Conservation (phyloP, 2,797 vertebrate species). For the Sebastolobus altivelis region DNA sequence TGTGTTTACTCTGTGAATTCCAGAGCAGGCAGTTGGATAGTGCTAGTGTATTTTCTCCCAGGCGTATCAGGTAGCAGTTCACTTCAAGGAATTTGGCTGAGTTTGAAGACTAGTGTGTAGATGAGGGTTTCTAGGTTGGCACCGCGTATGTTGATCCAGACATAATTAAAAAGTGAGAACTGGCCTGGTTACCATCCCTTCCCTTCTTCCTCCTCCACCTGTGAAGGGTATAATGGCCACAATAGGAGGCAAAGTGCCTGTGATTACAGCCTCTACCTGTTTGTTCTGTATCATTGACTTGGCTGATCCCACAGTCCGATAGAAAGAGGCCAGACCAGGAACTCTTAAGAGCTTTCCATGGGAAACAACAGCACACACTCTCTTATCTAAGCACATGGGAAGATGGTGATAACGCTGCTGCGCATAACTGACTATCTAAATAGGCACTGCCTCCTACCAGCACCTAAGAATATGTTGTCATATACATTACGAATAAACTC, state of each 20-base stretch:
- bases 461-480: constrained; percentile 9
- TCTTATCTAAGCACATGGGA: constrained; percentile 44
- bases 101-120: constrained; percentile 26
- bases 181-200: constrained; percentile 26
- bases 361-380: constrained; percentile 47
- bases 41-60: constrained; percentile 63
- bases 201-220: constrained; percentile 38
- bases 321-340: constrained; percentile 44
- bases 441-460: background rate
- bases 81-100: constrained; percentile 45
- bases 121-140: constrained; percentile 40
- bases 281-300: constrained; percentile 69
- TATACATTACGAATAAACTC: background rate
- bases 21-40: constrained; percentile 52
- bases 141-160: constrained; percentile 48
- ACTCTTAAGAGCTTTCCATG: constrained; percentile 40
- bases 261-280: constrained; percentile 60
- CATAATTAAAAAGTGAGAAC: constrained; percentile 59
- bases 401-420: constrained; percentile 43
- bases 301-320: constrained; percentile 58
- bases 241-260: constrained; percentile 54
- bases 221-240: constrained; percentile 51
- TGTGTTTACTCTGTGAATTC: constrained; percentile 74
- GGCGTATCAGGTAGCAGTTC: constrained; percentile 65
- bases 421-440: constrained; percentile 18